Evolutionary conservation across 2,888 invertebrate genomes (phyloP).

Genomic region (Monopis laevigella): DNA sequence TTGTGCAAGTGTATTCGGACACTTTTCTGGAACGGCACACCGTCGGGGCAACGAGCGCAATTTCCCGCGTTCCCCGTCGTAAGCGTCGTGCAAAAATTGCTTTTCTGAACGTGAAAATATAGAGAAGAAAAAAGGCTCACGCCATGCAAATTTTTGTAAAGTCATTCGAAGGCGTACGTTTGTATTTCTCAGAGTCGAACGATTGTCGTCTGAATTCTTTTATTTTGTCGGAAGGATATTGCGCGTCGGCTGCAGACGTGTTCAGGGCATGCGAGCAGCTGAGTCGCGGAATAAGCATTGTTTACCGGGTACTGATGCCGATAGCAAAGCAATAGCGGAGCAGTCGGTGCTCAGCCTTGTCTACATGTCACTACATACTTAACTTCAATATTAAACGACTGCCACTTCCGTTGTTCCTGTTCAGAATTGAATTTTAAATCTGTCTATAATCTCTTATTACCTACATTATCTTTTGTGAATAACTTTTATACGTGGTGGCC

Average conservation of each 20-base stretch:
- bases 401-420: too few relatives aligned
- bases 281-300: slow-evolving; percentile 39
- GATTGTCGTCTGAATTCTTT: slow-evolving; percentile 64
- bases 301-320: slow-evolving; percentile 37
- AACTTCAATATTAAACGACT: slow-evolving; percentile 6
- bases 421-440: too few relatives aligned
- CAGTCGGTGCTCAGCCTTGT: slow-evolving; percentile 25
- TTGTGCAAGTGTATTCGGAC: background rate
- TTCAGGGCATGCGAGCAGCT: slow-evolving; percentile 27
- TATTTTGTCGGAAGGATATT: slow-evolving; percentile 64
- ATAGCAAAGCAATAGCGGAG: slow-evolving; percentile 26
- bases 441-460: too few relatives aligned
- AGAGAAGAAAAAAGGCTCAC: slow-evolving; percentile 35
- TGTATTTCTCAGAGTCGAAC: slow-evolving; percentile 63
- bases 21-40: slow-evolving; percentile 1
- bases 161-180: slow-evolving; percentile 64
- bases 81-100: slow-evolving; percentile 63
- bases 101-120: slow-evolving; percentile 59
- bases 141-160: slow-evolving; percentile 65
- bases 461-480: too few relatives aligned
- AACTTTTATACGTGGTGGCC: too few relatives aligned
- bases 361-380: slow-evolving; percentile 18
- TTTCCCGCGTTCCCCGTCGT: slow-evolving; percentile 59
- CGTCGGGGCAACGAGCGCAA: slow-evolving; percentile 51
- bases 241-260: slow-evolving; percentile 58